A percentile compares a stretch with the other conserved stretches of the same genome.
Conservation (phyloP, 2,113 vertebrate species). For the Gnathonemus longibarbis region DNA sequence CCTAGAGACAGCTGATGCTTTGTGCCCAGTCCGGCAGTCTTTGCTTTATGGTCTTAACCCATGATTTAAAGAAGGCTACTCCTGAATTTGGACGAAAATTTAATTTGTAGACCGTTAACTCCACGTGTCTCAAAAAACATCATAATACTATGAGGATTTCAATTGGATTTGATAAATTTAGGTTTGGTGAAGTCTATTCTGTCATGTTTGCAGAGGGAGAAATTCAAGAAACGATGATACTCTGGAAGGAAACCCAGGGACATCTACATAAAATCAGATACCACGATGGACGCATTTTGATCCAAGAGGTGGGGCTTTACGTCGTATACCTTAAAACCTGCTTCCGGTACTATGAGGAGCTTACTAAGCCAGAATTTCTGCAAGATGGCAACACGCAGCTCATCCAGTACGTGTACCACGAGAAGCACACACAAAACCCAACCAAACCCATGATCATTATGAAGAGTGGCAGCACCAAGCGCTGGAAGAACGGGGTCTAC, state of each 20-base stretch:
- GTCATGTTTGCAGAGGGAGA: slow-evolving; percentile 37
- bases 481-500: slow-evolving; percentile 73
- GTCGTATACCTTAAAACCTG: slow-evolving; percentile 91
- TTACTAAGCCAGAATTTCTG: slow-evolving; percentile 29
- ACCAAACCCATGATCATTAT: slow-evolving; percentile 60
- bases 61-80: background rate
- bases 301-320: slow-evolving; percentile 82
- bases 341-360: slow-evolving; percentile 71
- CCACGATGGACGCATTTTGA: slow-evolving; percentile 66
- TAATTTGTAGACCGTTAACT: background rate
- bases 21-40: background rate
- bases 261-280: slow-evolving; percentile 67
- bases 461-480: slow-evolving; percentile 86
- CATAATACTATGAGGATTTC: background rate
- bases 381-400: slow-evolving; percentile 73
- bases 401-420: slow-evolving; percentile 76
- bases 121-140: background rate
- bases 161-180: background rate
- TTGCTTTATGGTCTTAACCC: background rate
- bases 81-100: background rate
- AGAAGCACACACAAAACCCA: slow-evolving; percentile 72
- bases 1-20: background rate
- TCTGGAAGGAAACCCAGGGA: slow-evolving; percentile 75
- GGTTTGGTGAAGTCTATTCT: background rate
- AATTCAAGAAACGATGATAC: slow-evolving; percentile 44